Percentiles rank a stretch among this genome's conserved stretches.
Conservation (phyloP, 2,888 invertebrate genomes). For the Lasioglossum morio region DNA sequence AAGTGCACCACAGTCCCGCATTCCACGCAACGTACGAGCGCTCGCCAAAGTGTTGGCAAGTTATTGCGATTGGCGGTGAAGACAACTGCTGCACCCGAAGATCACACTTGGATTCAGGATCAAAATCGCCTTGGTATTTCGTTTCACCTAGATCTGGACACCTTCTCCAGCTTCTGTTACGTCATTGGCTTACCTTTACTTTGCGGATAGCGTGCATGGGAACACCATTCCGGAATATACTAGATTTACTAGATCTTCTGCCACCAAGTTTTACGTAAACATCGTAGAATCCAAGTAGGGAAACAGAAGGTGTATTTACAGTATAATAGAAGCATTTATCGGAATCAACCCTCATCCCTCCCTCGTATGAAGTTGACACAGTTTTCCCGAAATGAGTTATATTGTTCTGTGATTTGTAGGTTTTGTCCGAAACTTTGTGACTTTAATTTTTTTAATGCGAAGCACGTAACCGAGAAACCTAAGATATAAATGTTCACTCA, state of each 20-base stretch:
- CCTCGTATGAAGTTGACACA: too few species aligned
- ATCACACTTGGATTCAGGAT: constrained; percentile 46
- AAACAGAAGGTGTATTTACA: neutral
- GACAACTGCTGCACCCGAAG: constrained; percentile 37
- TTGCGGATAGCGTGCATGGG: neutral
- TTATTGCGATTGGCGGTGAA: constrained; percentile 69
- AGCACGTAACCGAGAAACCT: too few species aligned
- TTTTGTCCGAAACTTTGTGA: too few species aligned
- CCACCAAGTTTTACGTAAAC: neutral
- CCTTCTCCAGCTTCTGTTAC: neutral
- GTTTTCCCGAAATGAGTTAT: too few species aligned
- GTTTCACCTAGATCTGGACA: constrained; percentile 11
- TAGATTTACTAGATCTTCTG: neutral
- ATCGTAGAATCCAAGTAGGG: neutral
- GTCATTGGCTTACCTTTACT: neutral
- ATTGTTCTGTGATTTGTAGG: too few species aligned
- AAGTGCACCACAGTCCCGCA: constrained; percentile 69
- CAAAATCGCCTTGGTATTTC: constrained; percentile 60
- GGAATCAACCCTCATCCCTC: neutral
- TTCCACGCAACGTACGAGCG: constrained; percentile 59
- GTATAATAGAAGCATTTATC: neutral
- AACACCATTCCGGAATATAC: neutral
- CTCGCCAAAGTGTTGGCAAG: constrained; percentile 64
- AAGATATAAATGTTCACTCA: too few species aligned
- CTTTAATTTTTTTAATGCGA: too few species aligned